Percentiles rank a stretch among this genome's conserved stretches.
phyloP scores from a whole-genome alignment of 2,888 invertebrate species.

The Orgyia antiqua region DNA sequence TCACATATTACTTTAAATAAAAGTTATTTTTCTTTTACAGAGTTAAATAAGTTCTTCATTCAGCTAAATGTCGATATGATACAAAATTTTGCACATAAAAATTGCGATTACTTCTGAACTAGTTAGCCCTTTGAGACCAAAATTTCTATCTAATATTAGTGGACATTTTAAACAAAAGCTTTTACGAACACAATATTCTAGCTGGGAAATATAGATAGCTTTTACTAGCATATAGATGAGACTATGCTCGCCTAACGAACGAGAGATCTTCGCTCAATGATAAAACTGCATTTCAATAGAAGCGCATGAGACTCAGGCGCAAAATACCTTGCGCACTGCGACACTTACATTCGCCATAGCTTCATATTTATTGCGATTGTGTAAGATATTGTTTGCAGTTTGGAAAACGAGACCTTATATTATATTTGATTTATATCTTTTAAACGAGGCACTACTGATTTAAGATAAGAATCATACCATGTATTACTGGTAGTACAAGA shows the following conservation, averaged over 20 bases:
- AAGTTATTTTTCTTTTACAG: no score
- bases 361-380: conserved; percentile 25
- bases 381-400: conserved; percentile 15
- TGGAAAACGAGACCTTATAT: conserved; percentile 11
- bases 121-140: no score
- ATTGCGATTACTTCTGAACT: no score
- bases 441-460: not conserved
- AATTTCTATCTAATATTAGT: no score
- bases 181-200: no score
- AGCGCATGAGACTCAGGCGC: conserved; percentile 19
- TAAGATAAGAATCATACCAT: not conserved
- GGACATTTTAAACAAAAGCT: no score
- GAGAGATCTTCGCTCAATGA: conserved; percentile 57
- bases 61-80: no score
- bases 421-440: not conserved
- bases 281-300: conserved; percentile 58
- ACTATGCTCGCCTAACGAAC: conserved; percentile 57
- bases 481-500: no score
- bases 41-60: no score
- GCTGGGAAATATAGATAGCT: not conserved
- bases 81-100: no score
- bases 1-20: no score
- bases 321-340: conserved; percentile 1
- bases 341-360: conserved; percentile 20
- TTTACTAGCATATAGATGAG: not conserved